Conservation (phyloP, 2,888 invertebrate species). For the Nycteola revayana region DNA sequence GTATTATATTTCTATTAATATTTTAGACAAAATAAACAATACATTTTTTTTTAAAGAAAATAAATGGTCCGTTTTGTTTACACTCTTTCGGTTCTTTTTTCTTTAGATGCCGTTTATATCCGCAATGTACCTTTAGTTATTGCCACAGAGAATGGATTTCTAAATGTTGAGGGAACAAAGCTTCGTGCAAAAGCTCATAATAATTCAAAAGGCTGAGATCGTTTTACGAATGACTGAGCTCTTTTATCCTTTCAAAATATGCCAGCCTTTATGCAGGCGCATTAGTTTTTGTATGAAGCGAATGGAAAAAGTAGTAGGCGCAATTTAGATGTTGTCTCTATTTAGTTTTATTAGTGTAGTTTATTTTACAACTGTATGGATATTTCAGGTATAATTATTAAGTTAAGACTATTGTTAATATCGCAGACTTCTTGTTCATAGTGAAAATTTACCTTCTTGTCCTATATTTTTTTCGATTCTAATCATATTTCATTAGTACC, state of each 20-base stretch:
- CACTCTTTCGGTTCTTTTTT: constrained; percentile 5
- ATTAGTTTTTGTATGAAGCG: constrained; percentile 11
- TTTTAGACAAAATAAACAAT: no score
- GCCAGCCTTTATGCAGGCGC: constrained; percentile 11
- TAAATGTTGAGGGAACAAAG: constrained; percentile 21
- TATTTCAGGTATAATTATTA: no score
- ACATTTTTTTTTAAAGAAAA: no score
- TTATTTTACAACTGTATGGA: no score
- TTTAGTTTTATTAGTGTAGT: no score
- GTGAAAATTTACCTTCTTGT: no score
- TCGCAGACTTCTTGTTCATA: no score
- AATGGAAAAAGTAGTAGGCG: constrained; percentile 4
- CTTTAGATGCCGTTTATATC: constrained; percentile 12
- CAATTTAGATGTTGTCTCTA: no score
- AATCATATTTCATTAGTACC: no score
- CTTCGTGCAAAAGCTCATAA: constrained; percentile 18
- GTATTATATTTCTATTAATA: no score
- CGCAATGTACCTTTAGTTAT: constrained; percentile 9
- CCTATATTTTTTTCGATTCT: no score
- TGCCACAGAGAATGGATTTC: constrained; percentile 15
- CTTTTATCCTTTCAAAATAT: constrained; percentile 19
- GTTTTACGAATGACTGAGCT: constrained; percentile 21
- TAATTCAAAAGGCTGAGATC: constrained; percentile 24
- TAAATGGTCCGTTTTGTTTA: not conserved
- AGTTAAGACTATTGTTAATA: no score